phyloP scores from a whole-genome alignment of 2,888 invertebrate species.

The Falcaria lacertinaria region DNA sequence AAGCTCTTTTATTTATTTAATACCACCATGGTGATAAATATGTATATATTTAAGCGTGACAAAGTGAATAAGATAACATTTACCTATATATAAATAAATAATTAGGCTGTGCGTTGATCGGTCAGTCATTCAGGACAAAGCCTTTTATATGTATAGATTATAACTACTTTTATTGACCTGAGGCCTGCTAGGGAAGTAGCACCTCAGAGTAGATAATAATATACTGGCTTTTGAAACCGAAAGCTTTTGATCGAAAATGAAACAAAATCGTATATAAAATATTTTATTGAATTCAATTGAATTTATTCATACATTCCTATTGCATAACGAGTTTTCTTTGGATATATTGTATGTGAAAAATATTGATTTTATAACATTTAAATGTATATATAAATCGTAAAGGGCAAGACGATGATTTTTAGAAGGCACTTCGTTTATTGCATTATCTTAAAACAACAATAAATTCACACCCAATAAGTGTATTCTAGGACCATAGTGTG shows the following conservation, averaged over 20 bases:
- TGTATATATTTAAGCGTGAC: too few species aligned
- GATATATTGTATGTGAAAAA: conserved; percentile 9
- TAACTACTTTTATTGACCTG: too few species aligned
- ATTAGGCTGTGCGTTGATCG: too few species aligned
- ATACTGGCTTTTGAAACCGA: too few species aligned
- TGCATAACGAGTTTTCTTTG: conserved; percentile 7
- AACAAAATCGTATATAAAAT: conserved; percentile 12
- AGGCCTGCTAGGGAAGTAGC: too few species aligned
- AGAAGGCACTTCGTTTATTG: conserved; percentile 54
- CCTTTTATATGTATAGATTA: too few species aligned
- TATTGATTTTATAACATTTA: conserved; percentile 19
- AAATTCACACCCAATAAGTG: conserved; percentile 10
- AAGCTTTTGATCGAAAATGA: conserved; percentile 1
- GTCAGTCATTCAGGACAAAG: too few species aligned
- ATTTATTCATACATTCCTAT: conserved; percentile 13
- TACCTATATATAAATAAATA: too few species aligned
- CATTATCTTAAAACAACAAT: conserved; percentile 22
- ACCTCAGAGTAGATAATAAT: too few species aligned
- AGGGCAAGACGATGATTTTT: conserved; percentile 56
- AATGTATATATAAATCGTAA: conserved; percentile 28
- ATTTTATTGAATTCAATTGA: conserved; percentile 16
- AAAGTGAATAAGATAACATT: too few species aligned
- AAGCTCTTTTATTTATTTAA: too few species aligned
- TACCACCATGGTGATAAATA: too few species aligned
- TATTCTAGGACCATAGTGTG: conserved; percentile 8